Conservation (phyloP, 2,797 vertebrate genomes). For the Pangasius mekongensis region DNA sequence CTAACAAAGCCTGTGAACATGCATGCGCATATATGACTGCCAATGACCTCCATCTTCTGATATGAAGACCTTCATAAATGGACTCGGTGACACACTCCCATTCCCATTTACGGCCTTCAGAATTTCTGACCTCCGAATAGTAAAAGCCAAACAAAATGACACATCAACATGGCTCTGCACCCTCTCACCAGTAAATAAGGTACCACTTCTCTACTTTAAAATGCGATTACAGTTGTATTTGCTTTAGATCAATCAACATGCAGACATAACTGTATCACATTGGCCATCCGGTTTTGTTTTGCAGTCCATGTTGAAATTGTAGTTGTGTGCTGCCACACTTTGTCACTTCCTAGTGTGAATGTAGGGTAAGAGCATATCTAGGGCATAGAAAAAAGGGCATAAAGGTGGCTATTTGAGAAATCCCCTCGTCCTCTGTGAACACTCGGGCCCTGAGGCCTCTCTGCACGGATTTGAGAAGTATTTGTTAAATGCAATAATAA, state of each 20-base stretch:
- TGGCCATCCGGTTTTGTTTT: background rate
- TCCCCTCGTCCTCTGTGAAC: slow-evolving; percentile 39
- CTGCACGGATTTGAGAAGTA: slow-evolving; percentile 47
- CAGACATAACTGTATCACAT: background rate
- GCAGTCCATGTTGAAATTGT: background rate
- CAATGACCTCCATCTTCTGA: background rate
- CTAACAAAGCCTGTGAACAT: background rate
- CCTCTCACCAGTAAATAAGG: background rate
- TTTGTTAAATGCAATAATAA: slow-evolving; percentile 59
- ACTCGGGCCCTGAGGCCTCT: slow-evolving; percentile 14
- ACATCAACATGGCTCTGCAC: background rate
- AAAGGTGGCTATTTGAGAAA: background rate
- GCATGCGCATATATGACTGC: background rate
- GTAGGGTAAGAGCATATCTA: background rate
- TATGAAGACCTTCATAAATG: background rate
- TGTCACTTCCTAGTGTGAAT: slow-evolving; percentile 21
- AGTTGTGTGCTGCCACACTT: background rate
- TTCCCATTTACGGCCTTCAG: background rate
- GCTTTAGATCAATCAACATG: background rate
- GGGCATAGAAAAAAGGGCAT: background rate
- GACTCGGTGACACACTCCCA: background rate
- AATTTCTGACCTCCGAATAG: background rate
- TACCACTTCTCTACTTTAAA: background rate
- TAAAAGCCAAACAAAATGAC: background rate
- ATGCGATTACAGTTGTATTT: background rate